Conservation (phyloP, 2,888 invertebrate genomes). For the Protophormia terraenovae region DNA sequence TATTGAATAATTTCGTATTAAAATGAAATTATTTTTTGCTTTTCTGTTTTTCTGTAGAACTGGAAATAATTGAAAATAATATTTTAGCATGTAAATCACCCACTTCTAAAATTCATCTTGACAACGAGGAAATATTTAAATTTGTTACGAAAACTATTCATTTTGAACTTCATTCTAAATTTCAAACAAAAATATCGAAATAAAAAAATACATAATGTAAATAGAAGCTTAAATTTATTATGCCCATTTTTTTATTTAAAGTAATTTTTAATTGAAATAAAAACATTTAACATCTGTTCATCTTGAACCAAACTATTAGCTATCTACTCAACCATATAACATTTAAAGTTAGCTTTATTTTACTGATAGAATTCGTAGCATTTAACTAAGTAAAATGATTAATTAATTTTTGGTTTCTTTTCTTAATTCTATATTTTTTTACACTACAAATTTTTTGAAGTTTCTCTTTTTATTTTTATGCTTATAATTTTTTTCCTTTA, state of each 20-base stretch:
- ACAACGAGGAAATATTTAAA: too few species aligned
- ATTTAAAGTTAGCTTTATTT: slow-evolving; percentile 13
- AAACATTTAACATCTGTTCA: not conserved
- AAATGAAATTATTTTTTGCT: not conserved
- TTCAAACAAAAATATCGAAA: too few species aligned
- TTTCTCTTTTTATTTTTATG: not conserved
- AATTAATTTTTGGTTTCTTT: slow-evolving; percentile 25
- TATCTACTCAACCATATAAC: not conserved
- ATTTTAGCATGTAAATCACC: too few species aligned
- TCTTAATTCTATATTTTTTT: not conserved
- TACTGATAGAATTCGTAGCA: slow-evolving; percentile 27
- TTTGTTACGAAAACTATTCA: too few species aligned
- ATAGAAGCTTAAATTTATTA: too few species aligned
- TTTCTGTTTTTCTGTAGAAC: too few species aligned
- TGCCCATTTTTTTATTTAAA: too few species aligned
- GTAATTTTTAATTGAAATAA: slow-evolving; percentile 3
- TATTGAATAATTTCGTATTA: not conserved
- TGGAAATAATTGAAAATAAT: too few species aligned
- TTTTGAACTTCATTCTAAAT: too few species aligned
- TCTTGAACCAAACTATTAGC: not conserved
- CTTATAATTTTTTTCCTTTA: not conserved
- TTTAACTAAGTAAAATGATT: slow-evolving; percentile 45
- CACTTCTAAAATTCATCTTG: too few species aligned
- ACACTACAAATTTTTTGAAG: not conserved
- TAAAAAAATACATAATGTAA: too few species aligned